Evolutionary conservation across 2,113 vertebrate species (phyloP).

Genomic region (Larimichthys polyactis): DNA sequence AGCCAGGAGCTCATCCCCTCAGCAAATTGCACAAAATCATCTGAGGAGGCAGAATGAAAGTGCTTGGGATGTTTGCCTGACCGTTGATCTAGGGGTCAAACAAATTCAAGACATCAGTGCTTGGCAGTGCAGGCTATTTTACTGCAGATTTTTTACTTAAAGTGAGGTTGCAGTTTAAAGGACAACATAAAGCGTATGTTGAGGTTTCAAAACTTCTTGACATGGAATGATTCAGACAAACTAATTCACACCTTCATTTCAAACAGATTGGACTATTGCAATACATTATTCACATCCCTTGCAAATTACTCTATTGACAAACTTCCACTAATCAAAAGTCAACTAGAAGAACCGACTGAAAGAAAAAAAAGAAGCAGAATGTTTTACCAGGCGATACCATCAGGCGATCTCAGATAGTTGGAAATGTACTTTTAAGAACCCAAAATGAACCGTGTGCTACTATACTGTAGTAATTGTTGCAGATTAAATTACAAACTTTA

Average conservation of each 20-base stretch:
- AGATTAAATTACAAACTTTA: conserved; percentile 6
- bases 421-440: not conserved
- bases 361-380: not conserved
- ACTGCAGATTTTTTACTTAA: not conserved
- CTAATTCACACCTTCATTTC: not conserved
- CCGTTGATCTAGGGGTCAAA: conserved; percentile 13
- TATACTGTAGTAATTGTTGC: not conserved
- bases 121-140: not conserved
- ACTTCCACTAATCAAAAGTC: conserved; percentile 5
- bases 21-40: conserved; percentile 30
- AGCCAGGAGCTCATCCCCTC: conserved; percentile 43
- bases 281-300: conserved; percentile 33
- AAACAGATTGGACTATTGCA: not conserved
- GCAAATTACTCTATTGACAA: conserved; percentile 10
- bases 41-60: conserved; percentile 32
- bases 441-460: not conserved
- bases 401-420: conserved; percentile 9
- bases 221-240: conserved; percentile 1
- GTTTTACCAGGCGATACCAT: conserved; percentile 8
- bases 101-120: conserved; percentile 17
- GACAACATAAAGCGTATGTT: not conserved
- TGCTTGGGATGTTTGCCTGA: conserved; percentile 13
- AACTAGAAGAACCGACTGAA: not conserved
- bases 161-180: not conserved
- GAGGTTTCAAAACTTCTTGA: not conserved